A percentile compares a stretch with the other conserved stretches of the same genome.
phyloP scores from a whole-genome alignment of 1,140 invertebrate species.

The Asbolus verrucosus region DNA sequence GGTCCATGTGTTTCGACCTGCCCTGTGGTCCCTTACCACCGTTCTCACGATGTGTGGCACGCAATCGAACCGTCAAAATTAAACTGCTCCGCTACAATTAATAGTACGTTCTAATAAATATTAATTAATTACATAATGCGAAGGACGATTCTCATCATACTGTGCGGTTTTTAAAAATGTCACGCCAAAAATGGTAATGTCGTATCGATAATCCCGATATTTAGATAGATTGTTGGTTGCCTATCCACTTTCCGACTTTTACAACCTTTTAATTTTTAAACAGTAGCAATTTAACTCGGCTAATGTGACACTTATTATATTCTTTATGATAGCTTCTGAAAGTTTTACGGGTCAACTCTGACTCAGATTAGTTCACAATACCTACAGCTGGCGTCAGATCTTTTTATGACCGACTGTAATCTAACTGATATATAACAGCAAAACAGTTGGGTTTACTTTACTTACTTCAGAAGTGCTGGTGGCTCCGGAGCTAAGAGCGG shows the following conservation, averaged over 20 bases:
- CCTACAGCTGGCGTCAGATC: too few relatives aligned
- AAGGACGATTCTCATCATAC: slow-evolving; percentile 8
- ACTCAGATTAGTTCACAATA: too few relatives aligned
- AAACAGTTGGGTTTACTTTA: slow-evolving; percentile 38
- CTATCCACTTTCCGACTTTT: too few relatives aligned
- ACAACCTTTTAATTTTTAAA: too few relatives aligned
- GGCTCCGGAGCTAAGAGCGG: slow-evolving; percentile 78
- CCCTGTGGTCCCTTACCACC: slow-evolving; percentile 7
- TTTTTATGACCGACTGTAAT: too few relatives aligned
- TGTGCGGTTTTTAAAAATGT: too few relatives aligned
- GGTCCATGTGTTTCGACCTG: background rate
- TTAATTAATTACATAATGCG: slow-evolving; percentile 27
- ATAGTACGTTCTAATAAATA: slow-evolving; percentile 16
- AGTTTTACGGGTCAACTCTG: too few relatives aligned
- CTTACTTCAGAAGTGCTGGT: slow-evolving; percentile 82
- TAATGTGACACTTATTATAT: too few relatives aligned
- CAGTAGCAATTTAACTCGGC: too few relatives aligned
- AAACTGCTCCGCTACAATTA: slow-evolving; percentile 13
- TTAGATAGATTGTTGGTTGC: slow-evolving; percentile 6
- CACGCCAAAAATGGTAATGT: too few relatives aligned
- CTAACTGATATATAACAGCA: too few relatives aligned
- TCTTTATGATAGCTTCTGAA: too few relatives aligned
- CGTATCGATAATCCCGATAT: background rate
- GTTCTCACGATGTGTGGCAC: slow-evolving; percentile 20
- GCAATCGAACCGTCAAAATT: slow-evolving; percentile 26